Base-by-base conservation (phyloP, 2,113 vertebrate genomes). In the Amphiprion percula region DNA sequence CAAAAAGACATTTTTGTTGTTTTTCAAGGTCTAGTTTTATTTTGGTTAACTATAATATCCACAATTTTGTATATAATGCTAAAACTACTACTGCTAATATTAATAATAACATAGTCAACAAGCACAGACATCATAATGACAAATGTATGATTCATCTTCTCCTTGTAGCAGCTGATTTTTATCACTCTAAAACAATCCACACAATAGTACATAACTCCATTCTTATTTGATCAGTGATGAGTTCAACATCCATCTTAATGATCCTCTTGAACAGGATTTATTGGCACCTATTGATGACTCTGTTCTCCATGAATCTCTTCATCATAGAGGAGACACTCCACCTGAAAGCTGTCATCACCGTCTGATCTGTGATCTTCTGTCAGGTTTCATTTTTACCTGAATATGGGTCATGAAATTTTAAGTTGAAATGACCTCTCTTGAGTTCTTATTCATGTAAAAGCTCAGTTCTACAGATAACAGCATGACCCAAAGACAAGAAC, bases 21-120 rank as follows among this genome's bases (percentile, higher is more conserved):
- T 37, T 37, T 37, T 2, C 1, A 10, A 37, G 1, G 33, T 37
- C 33, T 9, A 37, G 7, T 37, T 37, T 26, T 26, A 26, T 37
- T 37, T 37, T 37, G 9, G 33, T 30, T 11, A 26, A 28, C 37
- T 37, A 55, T 50, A 78, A 79, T 37, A 67, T 39, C 46, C 62
- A 74, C 55, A 37, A 33, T 33, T 33, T 5, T 6, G 4, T 33
- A 33, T 33, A 33, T 4, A 33, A 8, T 33, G 4, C 4, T 4
- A 33, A 26, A 2, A 26, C 26, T 26, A 26, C 26, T 26, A 26
- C 2, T 26, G 3, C 2, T 26, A 26, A 33, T 44, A 44, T 10
- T 3, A 17, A 50, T 17, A 47, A 77, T 49, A 30, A 30, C 19
- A 56, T 10, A 33, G 30, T 28, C 23, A 72, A 70, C 44, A 75